Evolutionary conservation across 2,888 invertebrate species (phyloP).

Genomic region (Microplitis manilae): DNA sequence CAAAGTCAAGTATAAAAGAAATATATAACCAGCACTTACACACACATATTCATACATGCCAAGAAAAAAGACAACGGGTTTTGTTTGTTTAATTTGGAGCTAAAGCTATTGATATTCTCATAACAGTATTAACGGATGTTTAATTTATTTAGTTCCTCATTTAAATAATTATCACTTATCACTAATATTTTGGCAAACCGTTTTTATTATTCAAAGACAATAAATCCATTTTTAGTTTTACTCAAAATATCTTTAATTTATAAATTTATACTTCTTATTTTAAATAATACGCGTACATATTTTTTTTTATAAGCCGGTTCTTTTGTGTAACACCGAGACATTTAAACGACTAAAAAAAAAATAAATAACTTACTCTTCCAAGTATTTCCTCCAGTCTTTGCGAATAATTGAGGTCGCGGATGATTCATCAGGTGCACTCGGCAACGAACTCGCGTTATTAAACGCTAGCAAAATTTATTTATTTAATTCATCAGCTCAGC

Average conservation of each 20-base stretch:
- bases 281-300: background rate
- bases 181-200: background rate
- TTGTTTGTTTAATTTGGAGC: background rate
- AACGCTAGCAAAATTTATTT: background rate
- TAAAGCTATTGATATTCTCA: background rate
- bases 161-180: background rate
- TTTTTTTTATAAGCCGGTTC: background rate
- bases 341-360: background rate
- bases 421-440: background rate
- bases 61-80: slow-evolving; percentile 2
- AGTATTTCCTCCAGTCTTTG: background rate
- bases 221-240: background rate
- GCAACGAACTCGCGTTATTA: background rate
- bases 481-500: too few species aligned
- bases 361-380: background rate
- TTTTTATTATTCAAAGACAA: background rate
- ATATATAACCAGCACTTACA: background rate
- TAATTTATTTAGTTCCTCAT: background rate
- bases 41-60: background rate
- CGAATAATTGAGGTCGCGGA: slow-evolving; percentile 1
- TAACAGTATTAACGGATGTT: background rate
- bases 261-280: background rate
- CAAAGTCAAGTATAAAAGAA: slow-evolving; percentile 7
- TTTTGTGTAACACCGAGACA: background rate
- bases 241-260: background rate